Evolutionary conservation across 2,888 invertebrate species (phyloP).

Genomic region (Odontothrips loti): DNA sequence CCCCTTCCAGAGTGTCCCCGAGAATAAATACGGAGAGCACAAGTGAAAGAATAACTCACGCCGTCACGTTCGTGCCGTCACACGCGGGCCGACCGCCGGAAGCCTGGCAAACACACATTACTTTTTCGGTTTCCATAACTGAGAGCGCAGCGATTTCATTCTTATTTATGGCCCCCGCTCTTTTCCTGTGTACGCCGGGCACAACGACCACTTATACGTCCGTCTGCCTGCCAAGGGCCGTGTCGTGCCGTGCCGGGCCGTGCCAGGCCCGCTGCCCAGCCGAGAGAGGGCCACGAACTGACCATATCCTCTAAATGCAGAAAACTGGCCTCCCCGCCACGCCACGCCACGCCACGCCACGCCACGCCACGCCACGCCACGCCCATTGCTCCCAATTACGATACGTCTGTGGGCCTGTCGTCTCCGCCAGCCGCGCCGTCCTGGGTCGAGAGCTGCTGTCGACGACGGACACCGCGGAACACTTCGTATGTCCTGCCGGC

Average conservation of each 20-base stretch:
- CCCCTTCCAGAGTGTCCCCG: too few relatives aligned
- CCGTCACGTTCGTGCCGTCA: too few relatives aligned
- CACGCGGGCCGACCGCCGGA: neutral
- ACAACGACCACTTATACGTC: neutral
- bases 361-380: neutral
- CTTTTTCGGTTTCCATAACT: neutral
- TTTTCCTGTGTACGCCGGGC: neutral
- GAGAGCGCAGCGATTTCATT: neutral
- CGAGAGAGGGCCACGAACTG: neutral
- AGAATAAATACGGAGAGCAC: too few relatives aligned
- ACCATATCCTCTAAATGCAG: conserved; percentile 11
- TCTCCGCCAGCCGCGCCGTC: too few relatives aligned
- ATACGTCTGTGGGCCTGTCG: neutral
- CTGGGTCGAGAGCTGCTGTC: too few relatives aligned
- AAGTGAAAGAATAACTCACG: too few relatives aligned
- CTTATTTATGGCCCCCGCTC: neutral
- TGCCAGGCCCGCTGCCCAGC: too few relatives aligned
- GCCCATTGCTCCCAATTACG: conserved; percentile 11
- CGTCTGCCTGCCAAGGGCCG: too few relatives aligned
- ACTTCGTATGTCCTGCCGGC: too few relatives aligned
- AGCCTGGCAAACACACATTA: neutral
- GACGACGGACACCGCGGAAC: too few relatives aligned
- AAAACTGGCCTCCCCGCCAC: neutral
- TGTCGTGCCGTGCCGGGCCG: too few relatives aligned
- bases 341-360: neutral